Conservation (phyloP, 2,888 invertebrate species). For the Pachymerium ferrugineum region DNA sequence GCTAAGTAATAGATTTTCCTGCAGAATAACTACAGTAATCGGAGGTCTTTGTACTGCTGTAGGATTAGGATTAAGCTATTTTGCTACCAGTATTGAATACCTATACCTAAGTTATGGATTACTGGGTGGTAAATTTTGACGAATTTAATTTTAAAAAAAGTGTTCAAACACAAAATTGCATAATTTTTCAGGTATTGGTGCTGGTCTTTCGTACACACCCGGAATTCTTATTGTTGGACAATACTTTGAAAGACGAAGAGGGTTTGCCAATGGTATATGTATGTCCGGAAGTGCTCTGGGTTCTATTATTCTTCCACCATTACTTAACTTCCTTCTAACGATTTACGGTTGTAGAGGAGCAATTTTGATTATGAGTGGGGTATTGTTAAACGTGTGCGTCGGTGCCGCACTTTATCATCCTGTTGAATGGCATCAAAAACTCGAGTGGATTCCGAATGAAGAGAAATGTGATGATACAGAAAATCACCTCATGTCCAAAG, state of each 20-base stretch:
- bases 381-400: slow-evolving; percentile 36
- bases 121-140: slow-evolving; percentile 39
- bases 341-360: slow-evolving; percentile 64
- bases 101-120: slow-evolving; percentile 65
- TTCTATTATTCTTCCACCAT: slow-evolving; percentile 75
- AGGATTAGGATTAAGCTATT: slow-evolving; percentile 77
- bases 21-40: slow-evolving; percentile 71
- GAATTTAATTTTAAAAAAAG: slow-evolving; percentile 45
- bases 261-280: slow-evolving; percentile 79
- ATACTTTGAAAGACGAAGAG: slow-evolving; percentile 71
- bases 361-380: slow-evolving; percentile 36
- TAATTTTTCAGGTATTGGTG: slow-evolving; percentile 77
- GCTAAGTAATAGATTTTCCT: slow-evolving; percentile 75
- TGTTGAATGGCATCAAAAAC: slow-evolving; percentile 34
- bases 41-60: slow-evolving; percentile 75
- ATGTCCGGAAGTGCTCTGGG: slow-evolving; percentile 83
- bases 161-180: too few species aligned
- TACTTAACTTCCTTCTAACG: slow-evolving; percentile 64
- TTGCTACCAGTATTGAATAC: slow-evolving; percentile 70
- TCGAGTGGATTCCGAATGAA: slow-evolving; percentile 49
- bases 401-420: slow-evolving; percentile 37
- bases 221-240: slow-evolving; percentile 85
- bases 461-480: background rate
- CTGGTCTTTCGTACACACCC: slow-evolving; percentile 78
- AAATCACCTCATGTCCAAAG: background rate